A percentile compares a stretch with the other conserved stretches of the same genome.
Conservation (phyloP, 2,113 vertebrate species). For the Calonectris borealis region DNA sequence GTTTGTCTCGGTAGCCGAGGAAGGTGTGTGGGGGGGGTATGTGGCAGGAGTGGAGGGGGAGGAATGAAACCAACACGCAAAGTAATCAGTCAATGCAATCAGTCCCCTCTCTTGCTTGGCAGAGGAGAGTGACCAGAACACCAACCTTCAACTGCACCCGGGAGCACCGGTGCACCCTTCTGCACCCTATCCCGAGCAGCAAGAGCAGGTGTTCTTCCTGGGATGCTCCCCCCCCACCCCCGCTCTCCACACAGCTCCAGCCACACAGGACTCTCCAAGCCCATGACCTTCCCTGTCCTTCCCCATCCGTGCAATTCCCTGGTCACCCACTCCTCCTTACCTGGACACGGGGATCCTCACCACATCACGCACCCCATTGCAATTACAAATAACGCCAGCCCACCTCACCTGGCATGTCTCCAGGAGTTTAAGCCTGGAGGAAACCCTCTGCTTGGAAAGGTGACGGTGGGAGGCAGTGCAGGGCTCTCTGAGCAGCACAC, state of each 20-base stretch:
- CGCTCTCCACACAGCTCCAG: neutral
- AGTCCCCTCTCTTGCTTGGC: neutral
- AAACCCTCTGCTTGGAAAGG: neutral
- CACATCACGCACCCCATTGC: neutral
- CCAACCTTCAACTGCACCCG: neutral
- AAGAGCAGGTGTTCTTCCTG: neutral
- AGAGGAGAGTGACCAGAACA: neutral
- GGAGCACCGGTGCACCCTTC: accelerated
- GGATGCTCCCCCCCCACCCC: too few species aligned
- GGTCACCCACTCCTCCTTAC: neutral
- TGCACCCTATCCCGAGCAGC: neutral
- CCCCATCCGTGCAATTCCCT: neutral
- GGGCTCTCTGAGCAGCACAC: neutral
- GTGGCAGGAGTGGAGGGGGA: neutral
- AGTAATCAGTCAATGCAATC: neutral
- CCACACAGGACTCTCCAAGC: neutral
- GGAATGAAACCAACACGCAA: neutral
- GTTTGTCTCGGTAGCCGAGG: neutral
- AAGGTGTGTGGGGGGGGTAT: too few species aligned
- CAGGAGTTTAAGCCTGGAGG: neutral
- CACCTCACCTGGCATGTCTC: accelerated
- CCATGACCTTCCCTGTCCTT: neutral
- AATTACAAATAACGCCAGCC: neutral
- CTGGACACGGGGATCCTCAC: neutral
- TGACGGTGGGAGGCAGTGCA: neutral